Evolutionary conservation across 2,888 invertebrate species (phyloP).

Genomic region (Tolmerus cingulatus): DNA sequence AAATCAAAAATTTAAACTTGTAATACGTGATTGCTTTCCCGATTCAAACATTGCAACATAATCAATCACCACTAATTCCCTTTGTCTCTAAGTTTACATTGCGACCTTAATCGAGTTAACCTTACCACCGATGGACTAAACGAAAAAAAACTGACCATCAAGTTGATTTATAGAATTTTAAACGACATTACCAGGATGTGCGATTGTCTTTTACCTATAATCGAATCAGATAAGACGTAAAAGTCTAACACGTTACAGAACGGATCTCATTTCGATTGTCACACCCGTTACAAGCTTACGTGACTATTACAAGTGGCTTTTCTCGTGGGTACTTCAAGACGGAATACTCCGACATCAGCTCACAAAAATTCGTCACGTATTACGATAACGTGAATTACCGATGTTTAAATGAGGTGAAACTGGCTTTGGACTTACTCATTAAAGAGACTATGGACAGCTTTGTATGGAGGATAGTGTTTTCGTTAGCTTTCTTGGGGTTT

Average conservation of each 20-base stretch:
- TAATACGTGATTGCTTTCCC: no score
- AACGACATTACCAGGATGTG: not conserved
- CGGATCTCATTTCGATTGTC: not conserved
- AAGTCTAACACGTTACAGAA: not conserved
- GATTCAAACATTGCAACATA: no score
- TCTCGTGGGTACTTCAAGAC: not conserved
- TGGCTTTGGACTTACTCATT: not conserved
- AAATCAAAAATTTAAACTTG: no score
- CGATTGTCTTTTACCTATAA: not conserved
- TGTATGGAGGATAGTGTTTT: not conserved
- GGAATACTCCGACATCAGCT: not conserved
- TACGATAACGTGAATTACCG: not conserved
- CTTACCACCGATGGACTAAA: not conserved
- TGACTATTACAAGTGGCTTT: not conserved
- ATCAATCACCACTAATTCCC: no score
- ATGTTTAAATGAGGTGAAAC: not conserved
- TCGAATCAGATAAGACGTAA: not conserved
- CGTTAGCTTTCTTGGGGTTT: not conserved
- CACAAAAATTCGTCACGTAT: not conserved
- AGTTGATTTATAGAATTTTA: not conserved
- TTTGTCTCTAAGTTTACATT: not conserved
- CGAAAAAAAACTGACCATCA: not conserved
- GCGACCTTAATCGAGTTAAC: not conserved
- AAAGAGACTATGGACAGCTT: not conserved
- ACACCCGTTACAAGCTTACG: not conserved